Percentiles rank a stretch among this genome's conserved stretches.
Conservation (phyloP, 2,888 invertebrate species). For the Tridacna gigas region DNA sequence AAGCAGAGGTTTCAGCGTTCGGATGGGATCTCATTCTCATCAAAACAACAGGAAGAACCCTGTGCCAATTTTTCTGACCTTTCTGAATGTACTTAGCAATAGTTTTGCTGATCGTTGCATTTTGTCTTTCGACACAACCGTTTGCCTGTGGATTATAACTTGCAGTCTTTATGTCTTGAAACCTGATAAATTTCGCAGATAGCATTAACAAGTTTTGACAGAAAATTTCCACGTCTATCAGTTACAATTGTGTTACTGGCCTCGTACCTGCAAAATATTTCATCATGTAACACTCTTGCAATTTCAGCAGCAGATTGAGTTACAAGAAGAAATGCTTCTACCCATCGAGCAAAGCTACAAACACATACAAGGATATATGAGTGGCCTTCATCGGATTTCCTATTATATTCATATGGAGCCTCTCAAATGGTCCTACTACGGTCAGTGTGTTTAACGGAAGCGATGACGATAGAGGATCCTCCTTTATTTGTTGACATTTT, state of each 20-base stretch:
- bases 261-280: conserved; percentile 59
- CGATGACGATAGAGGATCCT: conserved; percentile 52
- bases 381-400: conserved; percentile 51
- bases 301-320: conserved; percentile 49
- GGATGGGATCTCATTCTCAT: conserved; percentile 53
- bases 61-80: conserved; percentile 58
- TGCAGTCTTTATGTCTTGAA: conserved; percentile 27
- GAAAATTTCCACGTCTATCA: conserved; percentile 36
- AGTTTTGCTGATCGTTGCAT: conserved; percentile 50
- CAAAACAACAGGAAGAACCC: conserved; percentile 36
- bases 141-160: conserved; percentile 60
- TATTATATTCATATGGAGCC: conserved; percentile 50
- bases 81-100: conserved; percentile 47
- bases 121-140: conserved; percentile 62
- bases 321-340: conserved; percentile 41
- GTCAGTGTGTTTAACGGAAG: conserved; percentile 46
- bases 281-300: conserved; percentile 42
- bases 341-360: conserved; percentile 44
- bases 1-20: conserved; percentile 49
- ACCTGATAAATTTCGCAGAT: not conserved
- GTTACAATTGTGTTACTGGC: conserved; percentile 42
- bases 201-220: not conserved
- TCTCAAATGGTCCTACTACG: conserved; percentile 32
- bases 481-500: conserved; percentile 50
- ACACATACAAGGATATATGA: conserved; percentile 33